A percentile compares a stretch with the other conserved stretches of the same genome.
These are phyloP conservation scores for Drosophila biarmipes DNA, from an alignment of 1,140 invertebrate genomes.

Conservation along the genomic window DNA sequence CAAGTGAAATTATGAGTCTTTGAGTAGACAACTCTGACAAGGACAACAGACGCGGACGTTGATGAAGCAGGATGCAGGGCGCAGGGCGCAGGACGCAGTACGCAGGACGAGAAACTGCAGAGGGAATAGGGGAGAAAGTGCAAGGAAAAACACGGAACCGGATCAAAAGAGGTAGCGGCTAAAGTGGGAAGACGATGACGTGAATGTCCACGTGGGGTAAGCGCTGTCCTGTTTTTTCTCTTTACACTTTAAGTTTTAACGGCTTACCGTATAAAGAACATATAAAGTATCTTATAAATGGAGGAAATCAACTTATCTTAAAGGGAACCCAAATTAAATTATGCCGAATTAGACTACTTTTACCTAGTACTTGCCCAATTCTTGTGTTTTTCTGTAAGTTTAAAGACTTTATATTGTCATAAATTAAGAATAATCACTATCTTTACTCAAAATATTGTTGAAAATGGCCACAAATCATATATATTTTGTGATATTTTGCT, in stretches of 20 bases:
- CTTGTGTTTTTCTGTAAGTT: no score
- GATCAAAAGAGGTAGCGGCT: constrained; percentile 9
- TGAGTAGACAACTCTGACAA: constrained; percentile 52
- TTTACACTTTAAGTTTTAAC: neutral
- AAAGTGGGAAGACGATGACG: constrained; percentile 28
- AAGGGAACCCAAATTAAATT: no score
- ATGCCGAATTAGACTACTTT: no score
- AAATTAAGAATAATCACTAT: no score
- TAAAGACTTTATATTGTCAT: no score
- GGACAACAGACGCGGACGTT: constrained; percentile 45
- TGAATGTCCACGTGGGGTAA: constrained; percentile 16
- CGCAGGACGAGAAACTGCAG: constrained; percentile 7
- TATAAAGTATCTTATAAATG: no score
- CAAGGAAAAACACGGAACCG: constrained; percentile 16
- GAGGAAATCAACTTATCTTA: no score
- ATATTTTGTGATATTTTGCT: no score
- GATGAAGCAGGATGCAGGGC: constrained; percentile 27
- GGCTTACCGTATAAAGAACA: no score
- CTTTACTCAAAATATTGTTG: no score
- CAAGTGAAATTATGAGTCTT: constrained; percentile 73
- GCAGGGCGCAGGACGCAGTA: neutral
- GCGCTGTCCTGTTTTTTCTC: neutral
- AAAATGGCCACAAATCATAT: no score
- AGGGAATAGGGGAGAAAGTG: constrained; percentile 13
- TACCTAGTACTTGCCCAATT: no score